These are phyloP conservation scores for Apteryx mantelli DNA, from an alignment of 2,113 vertebrate species.

Conservation along the genomic window DNA sequence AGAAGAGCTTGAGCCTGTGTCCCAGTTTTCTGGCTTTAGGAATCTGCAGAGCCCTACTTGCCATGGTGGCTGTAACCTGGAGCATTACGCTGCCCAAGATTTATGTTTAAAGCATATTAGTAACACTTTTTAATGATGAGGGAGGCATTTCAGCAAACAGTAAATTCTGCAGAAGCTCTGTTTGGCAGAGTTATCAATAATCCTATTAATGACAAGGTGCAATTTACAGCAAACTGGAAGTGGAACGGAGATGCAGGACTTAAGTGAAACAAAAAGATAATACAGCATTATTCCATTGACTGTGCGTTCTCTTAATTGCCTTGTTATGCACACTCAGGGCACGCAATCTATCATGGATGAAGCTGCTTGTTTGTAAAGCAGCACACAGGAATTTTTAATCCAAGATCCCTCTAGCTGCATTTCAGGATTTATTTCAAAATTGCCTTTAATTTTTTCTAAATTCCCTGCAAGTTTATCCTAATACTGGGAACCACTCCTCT, in stretches of 20 bases:
- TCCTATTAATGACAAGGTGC: constrained; percentile 65
- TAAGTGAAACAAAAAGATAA: constrained; percentile 65
- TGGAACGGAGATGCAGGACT: constrained; percentile 48
- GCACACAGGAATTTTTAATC: constrained; percentile 54
- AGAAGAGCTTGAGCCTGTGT: background rate
- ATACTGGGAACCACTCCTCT: background rate
- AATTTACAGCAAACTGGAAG: constrained; percentile 57
- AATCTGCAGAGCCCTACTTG: background rate
- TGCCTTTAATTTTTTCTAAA: constrained; percentile 26
- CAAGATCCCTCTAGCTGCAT: constrained; percentile 43
- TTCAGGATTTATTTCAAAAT: constrained; percentile 57
- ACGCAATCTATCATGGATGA: constrained; percentile 35
- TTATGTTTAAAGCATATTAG: constrained; percentile 40
- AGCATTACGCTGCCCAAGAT: background rate
- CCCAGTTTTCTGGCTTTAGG: background rate
- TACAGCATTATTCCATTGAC: constrained; percentile 42
- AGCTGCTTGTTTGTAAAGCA: constrained; percentile 52
- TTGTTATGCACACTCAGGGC: constrained; percentile 51
- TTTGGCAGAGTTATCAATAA: constrained; percentile 57
- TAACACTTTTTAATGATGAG: background rate
- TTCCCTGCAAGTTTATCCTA: constrained; percentile 38
- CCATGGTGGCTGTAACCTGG: background rate
- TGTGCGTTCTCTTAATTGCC: constrained; percentile 57
- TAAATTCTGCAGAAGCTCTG: constrained; percentile 34
- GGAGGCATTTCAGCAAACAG: constrained; percentile 26